Percentiles rank a stretch among this genome's conserved stretches.
These are phyloP conservation scores for Nephrotoma flavescens DNA, from an alignment of 2,888 invertebrate genomes.

Conservation along the genomic window DNA sequence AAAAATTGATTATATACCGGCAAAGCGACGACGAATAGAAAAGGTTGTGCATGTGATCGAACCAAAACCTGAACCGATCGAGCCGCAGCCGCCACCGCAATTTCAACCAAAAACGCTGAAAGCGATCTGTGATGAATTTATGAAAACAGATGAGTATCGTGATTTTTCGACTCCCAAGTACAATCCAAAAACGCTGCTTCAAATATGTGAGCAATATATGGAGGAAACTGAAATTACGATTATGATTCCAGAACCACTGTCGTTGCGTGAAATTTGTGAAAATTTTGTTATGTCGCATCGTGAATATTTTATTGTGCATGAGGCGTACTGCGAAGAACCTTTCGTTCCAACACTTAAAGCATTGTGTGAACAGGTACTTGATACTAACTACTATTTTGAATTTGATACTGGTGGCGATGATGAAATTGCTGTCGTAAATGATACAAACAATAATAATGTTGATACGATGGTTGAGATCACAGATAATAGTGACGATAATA, in stretches of 20 bases:
- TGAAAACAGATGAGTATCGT: slow-evolving; percentile 6
- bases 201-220: background rate
- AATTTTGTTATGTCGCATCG: background rate
- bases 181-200: background rate
- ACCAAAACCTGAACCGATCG: background rate
- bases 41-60: background rate
- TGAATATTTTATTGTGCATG: background rate
- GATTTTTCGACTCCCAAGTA: background rate
- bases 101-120: background rate
- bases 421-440: background rate
- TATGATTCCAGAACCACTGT: background rate
- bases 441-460: background rate
- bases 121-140: slow-evolving; percentile 8
- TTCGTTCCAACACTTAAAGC: slow-evolving; percentile 6
- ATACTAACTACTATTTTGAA: background rate
- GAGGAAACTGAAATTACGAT: background rate
- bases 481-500: background rate
- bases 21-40: background rate
- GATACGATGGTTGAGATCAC: background rate
- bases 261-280: background rate
- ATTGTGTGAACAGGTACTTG: slow-evolving; percentile 3
- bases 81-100: background rate
- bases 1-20: background rate
- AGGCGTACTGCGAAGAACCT: background rate
- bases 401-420: background rate